Conservation (phyloP, 2,113 vertebrate species). For the Castor canadensis region DNA sequence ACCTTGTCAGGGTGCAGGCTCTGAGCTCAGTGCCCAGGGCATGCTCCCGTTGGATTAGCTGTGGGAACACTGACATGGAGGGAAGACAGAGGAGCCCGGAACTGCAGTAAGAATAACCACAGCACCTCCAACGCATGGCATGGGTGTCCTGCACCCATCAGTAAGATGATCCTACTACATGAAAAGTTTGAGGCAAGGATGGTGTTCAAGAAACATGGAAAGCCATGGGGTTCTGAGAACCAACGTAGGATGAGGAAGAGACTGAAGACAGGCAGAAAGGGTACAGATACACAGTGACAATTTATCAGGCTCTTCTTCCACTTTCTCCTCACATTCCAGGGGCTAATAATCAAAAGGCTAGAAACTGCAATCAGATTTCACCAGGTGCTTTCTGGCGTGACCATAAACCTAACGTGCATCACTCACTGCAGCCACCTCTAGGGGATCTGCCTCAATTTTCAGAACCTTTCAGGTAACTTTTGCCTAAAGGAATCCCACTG, state of each 20-base stretch:
- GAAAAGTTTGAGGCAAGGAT: not conserved
- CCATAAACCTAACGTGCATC: accelerated
- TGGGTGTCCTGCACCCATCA: accelerated
- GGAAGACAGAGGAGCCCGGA: not conserved
- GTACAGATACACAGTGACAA: not conserved
- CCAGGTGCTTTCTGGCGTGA: not conserved
- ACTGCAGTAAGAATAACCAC: not conserved
- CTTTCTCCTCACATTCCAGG: not conserved
- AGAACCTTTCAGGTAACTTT: not conserved
- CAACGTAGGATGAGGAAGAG: not conserved
- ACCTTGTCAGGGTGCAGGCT: no score
- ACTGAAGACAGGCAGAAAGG: not conserved
- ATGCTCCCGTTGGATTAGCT: no score
- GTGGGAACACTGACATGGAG: not conserved
- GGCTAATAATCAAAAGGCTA: not conserved
- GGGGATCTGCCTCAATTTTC: not conserved
- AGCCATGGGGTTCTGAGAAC: not conserved
- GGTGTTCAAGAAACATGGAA: not conserved
- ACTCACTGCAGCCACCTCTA: not conserved
- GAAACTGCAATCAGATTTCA: not conserved
- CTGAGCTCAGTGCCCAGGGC: no score
- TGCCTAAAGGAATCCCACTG: not conserved
- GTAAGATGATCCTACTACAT: no score
- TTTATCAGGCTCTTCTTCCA: no score
- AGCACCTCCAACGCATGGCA: accelerated